Base-by-base conservation (phyloP, 2,888 invertebrate genomes). In the Isoperla grammatica region DNA sequence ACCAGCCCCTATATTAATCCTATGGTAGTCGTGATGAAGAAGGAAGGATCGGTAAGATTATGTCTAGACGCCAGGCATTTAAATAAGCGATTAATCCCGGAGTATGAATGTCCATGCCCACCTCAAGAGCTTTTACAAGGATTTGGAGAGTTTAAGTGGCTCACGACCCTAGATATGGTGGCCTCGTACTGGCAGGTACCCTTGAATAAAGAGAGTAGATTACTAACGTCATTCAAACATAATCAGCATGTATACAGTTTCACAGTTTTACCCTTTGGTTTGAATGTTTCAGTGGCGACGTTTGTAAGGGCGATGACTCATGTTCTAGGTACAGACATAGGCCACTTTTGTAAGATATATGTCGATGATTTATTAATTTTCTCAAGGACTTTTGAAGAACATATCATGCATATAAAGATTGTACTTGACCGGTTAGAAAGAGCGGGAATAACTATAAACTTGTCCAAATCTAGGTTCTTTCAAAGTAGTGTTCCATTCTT, bases 381-480 rank as follows among this genome's bases (percentile, higher is more conserved):
- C 2, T 42, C 56, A 5, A 6, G 17, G 12, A 45, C 43, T 50
- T 43, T 17, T 20, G 56, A 56, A 12, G 58, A 29, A 2, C 58
- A 58, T 39, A 9, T 58, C 9, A n/a, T 19, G 12, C 19, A 53
- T 22, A 22, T 58, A 2, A 12, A 22, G 13, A n/a, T 17, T 3
- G 53, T 58, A 12, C 20, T 58, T 2, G 8, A 9, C 2, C 22
- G 22, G 8, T 17, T 58, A 37, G 37, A 22, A 17, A 39, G 39
- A 20, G 58, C 58, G 4, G 39, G 39, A 4, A 37, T 58, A 49
- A 50, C 43, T 5, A 13, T 58, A 2, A 56, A 54, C 2, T 35
- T 49, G 2, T 15, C 9, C 1, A 58, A 58, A 45, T 58, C 50
- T 15, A 8, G 23, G 12, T 58, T 58, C n/a, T 12, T 9, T 12